phyloP scores from a whole-genome alignment of 2,113 vertebrate species.

The Ornithorhynchus anatinus region DNA sequence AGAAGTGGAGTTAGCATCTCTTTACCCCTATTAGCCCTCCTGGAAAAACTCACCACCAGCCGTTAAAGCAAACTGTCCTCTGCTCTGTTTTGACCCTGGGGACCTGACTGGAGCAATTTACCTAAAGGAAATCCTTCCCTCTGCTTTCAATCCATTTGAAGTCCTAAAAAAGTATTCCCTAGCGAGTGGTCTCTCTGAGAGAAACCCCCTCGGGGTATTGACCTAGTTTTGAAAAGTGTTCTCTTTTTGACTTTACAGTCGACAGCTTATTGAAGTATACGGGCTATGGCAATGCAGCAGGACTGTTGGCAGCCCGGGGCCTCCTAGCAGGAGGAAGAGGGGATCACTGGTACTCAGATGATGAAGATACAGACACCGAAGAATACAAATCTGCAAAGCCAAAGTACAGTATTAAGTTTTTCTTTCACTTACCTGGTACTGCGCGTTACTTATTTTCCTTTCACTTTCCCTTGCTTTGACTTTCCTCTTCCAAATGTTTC shows the following conservation, averaged over 20 bases:
- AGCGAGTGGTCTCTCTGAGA: constrained; percentile 9
- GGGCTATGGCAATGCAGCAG: constrained; percentile 94
- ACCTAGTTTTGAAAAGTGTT: not conserved
- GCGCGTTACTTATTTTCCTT: constrained; percentile 20
- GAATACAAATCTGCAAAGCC: constrained; percentile 96
- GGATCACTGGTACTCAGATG: constrained; percentile 94
- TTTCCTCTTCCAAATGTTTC: constrained; percentile 30
- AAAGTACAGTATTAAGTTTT: constrained; percentile 71
- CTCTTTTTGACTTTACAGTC: constrained; percentile 74
- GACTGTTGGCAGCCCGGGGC: constrained; percentile 89
- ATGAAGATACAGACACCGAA: constrained; percentile 96
- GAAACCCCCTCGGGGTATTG: not conserved
- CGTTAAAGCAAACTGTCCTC: too few species aligned
- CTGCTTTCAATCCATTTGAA: too few species aligned
- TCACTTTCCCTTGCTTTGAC: constrained; percentile 4
- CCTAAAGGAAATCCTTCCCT: too few species aligned
- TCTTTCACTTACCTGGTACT: not conserved
- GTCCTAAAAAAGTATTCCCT: not conserved
- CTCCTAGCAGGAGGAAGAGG: constrained; percentile 92
- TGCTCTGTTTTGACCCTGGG: too few species aligned
- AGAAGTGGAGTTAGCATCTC: too few species aligned
- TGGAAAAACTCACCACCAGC: too few species aligned
- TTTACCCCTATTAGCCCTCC: too few species aligned
- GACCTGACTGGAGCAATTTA: too few species aligned
- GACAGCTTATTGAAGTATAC: constrained; percentile 97